Evolutionary conservation across 1,140 invertebrate species (phyloP).

Genomic region (Polypedilum vanderplanki): DNA sequence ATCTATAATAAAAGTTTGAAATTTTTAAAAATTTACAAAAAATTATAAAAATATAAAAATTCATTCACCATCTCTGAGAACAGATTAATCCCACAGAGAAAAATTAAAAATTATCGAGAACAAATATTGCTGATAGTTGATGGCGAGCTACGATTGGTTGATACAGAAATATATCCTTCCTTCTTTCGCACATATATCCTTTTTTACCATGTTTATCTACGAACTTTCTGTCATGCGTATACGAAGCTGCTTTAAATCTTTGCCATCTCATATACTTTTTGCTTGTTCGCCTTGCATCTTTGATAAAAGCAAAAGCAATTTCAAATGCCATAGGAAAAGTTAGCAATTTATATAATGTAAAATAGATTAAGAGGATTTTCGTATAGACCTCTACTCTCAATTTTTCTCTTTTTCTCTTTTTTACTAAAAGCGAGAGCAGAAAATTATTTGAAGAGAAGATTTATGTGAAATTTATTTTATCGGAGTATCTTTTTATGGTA

Average conservation of each 20-base stretch:
- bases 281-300: slow-evolving; percentile 1
- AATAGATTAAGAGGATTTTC: slow-evolving; percentile 28
- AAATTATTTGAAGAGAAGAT: background rate
- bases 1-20: too few relatives aligned
- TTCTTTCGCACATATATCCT: background rate
- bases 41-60: background rate
- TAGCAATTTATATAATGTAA: slow-evolving; percentile 28
- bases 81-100: slow-evolving; percentile 27
- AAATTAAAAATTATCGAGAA: slow-evolving; percentile 26
- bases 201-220: background rate
- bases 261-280: slow-evolving; percentile 7
- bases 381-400: background rate
- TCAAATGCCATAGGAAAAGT: slow-evolving; percentile 25
- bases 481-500: background rate
- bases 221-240: slow-evolving; percentile 3
- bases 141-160: background rate
- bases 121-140: slow-evolving; percentile 26
- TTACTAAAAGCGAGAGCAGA: background rate
- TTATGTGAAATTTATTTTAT: slow-evolving; percentile 10
- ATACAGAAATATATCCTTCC: background rate
- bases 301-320: background rate
- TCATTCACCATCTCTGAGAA: background rate
- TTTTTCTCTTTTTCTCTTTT: background rate
- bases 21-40: background rate
- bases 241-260: slow-evolving; percentile 3